These are phyloP conservation scores for Ceratina calcarata DNA, from an alignment of 1,140 invertebrate genomes.

Conservation along the genomic window DNA sequence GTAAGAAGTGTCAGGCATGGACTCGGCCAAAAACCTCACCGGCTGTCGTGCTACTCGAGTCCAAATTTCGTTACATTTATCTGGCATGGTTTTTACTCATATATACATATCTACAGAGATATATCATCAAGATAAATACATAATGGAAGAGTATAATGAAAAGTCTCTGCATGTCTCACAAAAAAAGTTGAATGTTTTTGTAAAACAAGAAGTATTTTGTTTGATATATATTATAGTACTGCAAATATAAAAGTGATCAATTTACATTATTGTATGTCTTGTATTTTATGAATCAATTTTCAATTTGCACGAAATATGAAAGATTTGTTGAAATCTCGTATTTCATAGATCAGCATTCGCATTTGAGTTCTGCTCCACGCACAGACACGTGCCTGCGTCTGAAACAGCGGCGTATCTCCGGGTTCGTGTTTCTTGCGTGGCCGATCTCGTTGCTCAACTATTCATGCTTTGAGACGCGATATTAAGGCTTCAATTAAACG, in stretches of 20 bases:
- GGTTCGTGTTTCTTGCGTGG: conserved; percentile 54
- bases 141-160: not conserved
- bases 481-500: conserved; percentile 67
- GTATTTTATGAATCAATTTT: too few species aligned
- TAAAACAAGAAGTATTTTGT: too few species aligned
- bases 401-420: not conserved
- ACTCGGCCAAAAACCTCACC: conserved; percentile 43
- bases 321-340: too few species aligned
- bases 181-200: too few species aligned
- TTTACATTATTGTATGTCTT: too few species aligned
- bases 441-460: conserved; percentile 39
- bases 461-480: conserved; percentile 61
- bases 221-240: too few species aligned
- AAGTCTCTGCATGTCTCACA: too few species aligned
- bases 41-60: not conserved
- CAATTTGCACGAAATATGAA: too few species aligned
- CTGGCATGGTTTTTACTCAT: not conserved
- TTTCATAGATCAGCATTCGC: too few species aligned
- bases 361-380: not conserved
- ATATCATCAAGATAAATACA: too few species aligned
- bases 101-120: too few species aligned
- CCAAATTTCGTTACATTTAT: conserved; percentile 57
- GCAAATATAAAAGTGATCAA: too few species aligned
- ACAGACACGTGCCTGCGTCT: not conserved
- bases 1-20: conserved; percentile 2